phyloP scores from a whole-genome alignment of 1,140 invertebrate genomes.

The Chrysomallon squamiferum region DNA sequence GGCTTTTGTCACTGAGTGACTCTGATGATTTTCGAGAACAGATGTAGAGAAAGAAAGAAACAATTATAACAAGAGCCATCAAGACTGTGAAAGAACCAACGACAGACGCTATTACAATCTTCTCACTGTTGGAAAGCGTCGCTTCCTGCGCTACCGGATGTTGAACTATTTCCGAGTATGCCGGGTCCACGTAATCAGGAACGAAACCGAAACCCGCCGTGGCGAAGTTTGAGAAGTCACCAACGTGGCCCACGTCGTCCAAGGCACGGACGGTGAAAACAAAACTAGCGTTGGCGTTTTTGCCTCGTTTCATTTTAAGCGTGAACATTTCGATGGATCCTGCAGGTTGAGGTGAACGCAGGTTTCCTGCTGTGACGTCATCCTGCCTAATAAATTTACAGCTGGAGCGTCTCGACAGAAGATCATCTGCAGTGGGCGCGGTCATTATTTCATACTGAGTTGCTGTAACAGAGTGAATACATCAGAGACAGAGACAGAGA shows the following conservation, averaged over 20 bases:
- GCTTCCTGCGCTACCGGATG: background rate
- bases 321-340: slow-evolving; percentile 24
- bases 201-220: slow-evolving; percentile 32
- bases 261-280: slow-evolving; percentile 67
- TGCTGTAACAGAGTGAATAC: slow-evolving; percentile 62
- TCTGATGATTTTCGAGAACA: slow-evolving; percentile 1
- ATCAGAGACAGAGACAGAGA: too few relatives aligned
- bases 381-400: slow-evolving; percentile 30
- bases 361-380: slow-evolving; percentile 17
- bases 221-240: slow-evolving; percentile 68
- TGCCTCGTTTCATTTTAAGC: slow-evolving; percentile 62
- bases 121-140: background rate
- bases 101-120: slow-evolving; percentile 12
- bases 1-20: too few relatives aligned
- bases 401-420: slow-evolving; percentile 62
- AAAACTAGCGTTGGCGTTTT: slow-evolving; percentile 43
- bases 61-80: slow-evolving; percentile 9
- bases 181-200: slow-evolving; percentile 11
- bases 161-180: too few relatives aligned
- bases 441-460: slow-evolving; percentile 65
- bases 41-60: background rate
- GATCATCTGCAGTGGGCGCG: slow-evolving; percentile 44
- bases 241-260: slow-evolving; percentile 58
- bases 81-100: slow-evolving; percentile 11
- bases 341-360: slow-evolving; percentile 16